These are phyloP conservation scores for Hetaerina titia DNA, from an alignment of 2,888 invertebrate species.

Conservation along the genomic window DNA sequence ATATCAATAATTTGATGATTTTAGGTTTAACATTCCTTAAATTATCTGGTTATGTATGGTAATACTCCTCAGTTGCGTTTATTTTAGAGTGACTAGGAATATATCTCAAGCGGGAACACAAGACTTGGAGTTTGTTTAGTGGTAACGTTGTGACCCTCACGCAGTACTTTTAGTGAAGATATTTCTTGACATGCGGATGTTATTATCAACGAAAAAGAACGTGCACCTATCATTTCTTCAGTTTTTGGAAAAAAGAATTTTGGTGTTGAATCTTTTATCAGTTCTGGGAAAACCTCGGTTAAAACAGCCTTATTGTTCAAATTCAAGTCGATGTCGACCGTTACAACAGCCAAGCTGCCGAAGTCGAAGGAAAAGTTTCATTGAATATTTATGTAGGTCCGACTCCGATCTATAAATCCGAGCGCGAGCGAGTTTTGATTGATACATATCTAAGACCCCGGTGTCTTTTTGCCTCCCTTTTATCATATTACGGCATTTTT, in stretches of 20 bases:
- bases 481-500: constrained; percentile 6
- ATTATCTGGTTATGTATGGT: too few relatives aligned
- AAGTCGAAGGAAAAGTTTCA: constrained; percentile 25
- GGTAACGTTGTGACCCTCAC: too few relatives aligned
- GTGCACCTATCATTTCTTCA: background rate
- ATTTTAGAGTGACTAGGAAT: too few relatives aligned
- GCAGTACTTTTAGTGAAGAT: too few relatives aligned
- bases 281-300: background rate
- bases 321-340: background rate
- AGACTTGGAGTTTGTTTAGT: too few relatives aligned
- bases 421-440: constrained; percentile 51
- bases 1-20: too few relatives aligned
- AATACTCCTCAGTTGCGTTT: too few relatives aligned
- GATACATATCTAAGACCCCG: constrained; percentile 40
- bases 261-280: background rate
- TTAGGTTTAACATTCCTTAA: background rate
- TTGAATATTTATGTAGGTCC: constrained; percentile 23
- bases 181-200: too few relatives aligned
- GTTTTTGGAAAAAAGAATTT: background rate
- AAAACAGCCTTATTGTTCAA: background rate
- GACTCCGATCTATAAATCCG: constrained; percentile 48
- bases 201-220: background rate
- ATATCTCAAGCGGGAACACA: too few relatives aligned
- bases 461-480: constrained; percentile 36
- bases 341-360: background rate